These are phyloP conservation scores for Holothuria glaberrima DNA, from an alignment of 35 echinoderm and acorn worm genomes.

Conservation along the genomic window DNA sequence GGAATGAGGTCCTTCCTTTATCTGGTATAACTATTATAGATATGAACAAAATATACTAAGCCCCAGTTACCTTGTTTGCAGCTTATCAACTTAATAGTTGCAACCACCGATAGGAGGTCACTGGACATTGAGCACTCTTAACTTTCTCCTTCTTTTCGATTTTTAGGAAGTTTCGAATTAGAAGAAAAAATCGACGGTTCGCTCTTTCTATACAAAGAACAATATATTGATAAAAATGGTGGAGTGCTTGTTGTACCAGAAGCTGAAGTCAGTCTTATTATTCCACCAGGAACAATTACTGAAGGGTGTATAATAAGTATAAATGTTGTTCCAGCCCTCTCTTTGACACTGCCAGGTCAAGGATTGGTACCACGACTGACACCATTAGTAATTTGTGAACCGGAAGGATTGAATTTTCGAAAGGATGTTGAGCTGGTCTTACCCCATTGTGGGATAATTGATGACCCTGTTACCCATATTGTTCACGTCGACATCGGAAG, in stretches of 20 bases:
- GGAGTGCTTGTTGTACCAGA: neutral
- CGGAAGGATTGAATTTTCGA: neutral
- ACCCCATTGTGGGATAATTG: constrained; percentile 31
- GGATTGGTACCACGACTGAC: neutral
- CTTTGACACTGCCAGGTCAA: neutral
- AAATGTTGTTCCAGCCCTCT: neutral
- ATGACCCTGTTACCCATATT: neutral
- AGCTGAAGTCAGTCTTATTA: neutral
- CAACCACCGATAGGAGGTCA: too few relatives aligned
- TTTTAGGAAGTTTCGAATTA: too few relatives aligned
- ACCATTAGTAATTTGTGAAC: constrained; percentile 16
- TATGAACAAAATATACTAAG: too few relatives aligned
- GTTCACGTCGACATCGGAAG: neutral
- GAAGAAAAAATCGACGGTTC: too few relatives aligned
- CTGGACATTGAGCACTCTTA: too few relatives aligned
- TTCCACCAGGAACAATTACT: neutral
- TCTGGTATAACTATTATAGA: too few relatives aligned
- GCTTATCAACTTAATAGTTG: too few relatives aligned
- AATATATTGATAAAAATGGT: constrained; percentile 6
- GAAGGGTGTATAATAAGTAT: neutral
- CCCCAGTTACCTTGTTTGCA: too few relatives aligned
- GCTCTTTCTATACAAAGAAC: too few relatives aligned
- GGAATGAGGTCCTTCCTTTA: too few relatives aligned
- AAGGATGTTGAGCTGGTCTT: neutral
- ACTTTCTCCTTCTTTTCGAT: too few relatives aligned